Evolutionary conservation across 2,113 vertebrate genomes (phyloP), one percentile per base, ranked within the genome.

Genomic region (Channa argus): DNA sequence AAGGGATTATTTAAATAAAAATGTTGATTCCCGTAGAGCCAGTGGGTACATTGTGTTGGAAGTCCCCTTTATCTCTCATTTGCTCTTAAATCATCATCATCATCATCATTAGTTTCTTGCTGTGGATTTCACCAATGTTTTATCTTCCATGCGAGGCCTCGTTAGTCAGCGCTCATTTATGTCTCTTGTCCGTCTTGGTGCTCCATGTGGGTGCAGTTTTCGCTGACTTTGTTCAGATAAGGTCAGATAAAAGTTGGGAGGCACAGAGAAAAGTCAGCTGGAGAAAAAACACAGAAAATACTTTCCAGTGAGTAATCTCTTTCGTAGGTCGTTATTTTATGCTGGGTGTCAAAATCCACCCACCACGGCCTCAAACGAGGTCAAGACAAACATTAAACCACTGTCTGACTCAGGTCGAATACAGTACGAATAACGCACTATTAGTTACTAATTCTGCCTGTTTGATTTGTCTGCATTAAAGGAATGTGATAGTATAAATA

Each of bases 251-350:
- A 64, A 71, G 37, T 56, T 66, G 6, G 33, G 6, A 80, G 54
- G 3, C 9, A 5, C 4, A 61, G 54, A 61, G 54, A 44, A 43
- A 63, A 83, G 39, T 34, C 46, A 68, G 70, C 8, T 46, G 11
- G 24, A 24, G 24, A 37, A 38, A 54, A 47, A 43, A 41, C 34
- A 59, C 14, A 2, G 1, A 49, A 60, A 77, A 85, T 9, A 59
- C 9, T 86, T 83, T 87, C 65, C 66, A 51, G 41, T 87, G 72
- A 85, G 41, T 84, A 85, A 90, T 86, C 7, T 80, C 2, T 5
- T 14, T 61, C 65, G 61, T 76, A 74, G 67, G 78, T 74, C 71
- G 61, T 36, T 81, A 61, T 47, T 75, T 78, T 38, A 54, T 6
- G 33, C 10, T 12, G 8, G 5, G 52, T 12, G 52, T 80, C 43